These are phyloP conservation scores for Ctenomys sociabilis DNA, from an alignment of 2,113 vertebrate species.

Conservation along the genomic window DNA sequence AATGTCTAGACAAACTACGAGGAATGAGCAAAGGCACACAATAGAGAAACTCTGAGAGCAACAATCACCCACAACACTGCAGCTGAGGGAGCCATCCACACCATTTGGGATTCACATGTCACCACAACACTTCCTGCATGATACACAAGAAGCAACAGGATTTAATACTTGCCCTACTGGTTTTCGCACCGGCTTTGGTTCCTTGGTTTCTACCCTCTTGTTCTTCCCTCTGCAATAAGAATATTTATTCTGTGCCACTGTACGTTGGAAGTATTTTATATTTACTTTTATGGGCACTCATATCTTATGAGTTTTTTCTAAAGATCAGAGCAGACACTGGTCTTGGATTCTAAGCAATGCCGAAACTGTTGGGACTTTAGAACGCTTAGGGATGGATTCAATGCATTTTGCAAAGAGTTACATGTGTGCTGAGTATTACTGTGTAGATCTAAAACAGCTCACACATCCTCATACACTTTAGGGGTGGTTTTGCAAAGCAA, in stretches of 20 bases:
- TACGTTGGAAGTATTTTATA: background rate
- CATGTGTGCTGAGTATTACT: background rate
- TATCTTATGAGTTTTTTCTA: background rate
- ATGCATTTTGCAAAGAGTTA: background rate
- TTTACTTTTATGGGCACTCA: background rate
- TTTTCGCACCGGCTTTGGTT: background rate
- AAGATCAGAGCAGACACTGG: background rate
- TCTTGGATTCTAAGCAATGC: background rate
- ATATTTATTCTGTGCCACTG: background rate
- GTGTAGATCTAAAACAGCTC: background rate
- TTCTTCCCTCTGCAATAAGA: background rate
- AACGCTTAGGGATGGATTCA: background rate
- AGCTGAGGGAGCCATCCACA: background rate
- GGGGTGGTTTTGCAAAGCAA: background rate
- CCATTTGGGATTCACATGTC: background rate
- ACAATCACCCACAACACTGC: background rate
- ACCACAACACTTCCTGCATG: background rate
- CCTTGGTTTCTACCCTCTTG: background rate
- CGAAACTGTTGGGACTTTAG: background rate
- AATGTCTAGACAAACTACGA: background rate
- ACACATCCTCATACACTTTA: background rate
- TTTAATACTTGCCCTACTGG: background rate
- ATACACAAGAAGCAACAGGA: background rate
- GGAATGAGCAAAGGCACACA: background rate
- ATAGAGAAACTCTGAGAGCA: background rate